Percentiles rank a stretch among this genome's conserved stretches.
Evolutionary conservation across 1,140 invertebrate genomes (phyloP).

Genomic region (Xylocopa sonorina): DNA sequence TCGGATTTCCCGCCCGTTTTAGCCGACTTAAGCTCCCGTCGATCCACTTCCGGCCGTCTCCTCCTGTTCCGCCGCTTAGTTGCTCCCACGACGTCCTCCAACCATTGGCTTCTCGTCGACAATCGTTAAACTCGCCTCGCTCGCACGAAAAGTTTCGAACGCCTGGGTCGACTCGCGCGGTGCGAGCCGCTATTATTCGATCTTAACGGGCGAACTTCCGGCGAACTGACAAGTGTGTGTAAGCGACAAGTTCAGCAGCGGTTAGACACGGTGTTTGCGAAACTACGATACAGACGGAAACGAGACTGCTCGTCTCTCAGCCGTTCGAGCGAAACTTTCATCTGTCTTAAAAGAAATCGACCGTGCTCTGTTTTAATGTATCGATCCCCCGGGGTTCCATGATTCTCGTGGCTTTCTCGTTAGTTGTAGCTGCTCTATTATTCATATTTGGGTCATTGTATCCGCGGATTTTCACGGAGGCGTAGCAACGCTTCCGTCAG

Average conservation of each 20-base stretch:
- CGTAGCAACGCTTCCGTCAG: too few relatives aligned
- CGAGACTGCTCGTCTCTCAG: too few relatives aligned
- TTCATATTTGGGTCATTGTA: too few relatives aligned
- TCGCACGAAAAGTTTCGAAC: slow-evolving; percentile 51
- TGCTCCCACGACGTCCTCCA: slow-evolving; percentile 9
- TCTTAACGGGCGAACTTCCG: slow-evolving; percentile 34
- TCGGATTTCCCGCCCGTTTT: slow-evolving; percentile 28
- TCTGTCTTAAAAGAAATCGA: too few relatives aligned
- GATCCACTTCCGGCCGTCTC: slow-evolving; percentile 11
- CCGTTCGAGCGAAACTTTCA: too few relatives aligned
- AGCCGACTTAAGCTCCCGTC: slow-evolving; percentile 14
- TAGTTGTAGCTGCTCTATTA: too few relatives aligned
- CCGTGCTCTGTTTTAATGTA: too few relatives aligned
- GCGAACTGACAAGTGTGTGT: background rate
- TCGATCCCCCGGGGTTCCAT: too few relatives aligned
- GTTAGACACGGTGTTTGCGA: background rate
- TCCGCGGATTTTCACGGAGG: too few relatives aligned
- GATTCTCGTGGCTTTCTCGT: too few relatives aligned
- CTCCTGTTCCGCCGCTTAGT: background rate
- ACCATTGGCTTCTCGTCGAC: background rate
- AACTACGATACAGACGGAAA: too few relatives aligned
- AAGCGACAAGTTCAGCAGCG: background rate
- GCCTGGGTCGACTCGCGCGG: background rate
- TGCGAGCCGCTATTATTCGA: slow-evolving; percentile 42
- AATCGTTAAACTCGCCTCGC: slow-evolving; percentile 51